phyloP scores from a whole-genome alignment of 2,888 invertebrate genomes.

The Brachyptera risi region DNA sequence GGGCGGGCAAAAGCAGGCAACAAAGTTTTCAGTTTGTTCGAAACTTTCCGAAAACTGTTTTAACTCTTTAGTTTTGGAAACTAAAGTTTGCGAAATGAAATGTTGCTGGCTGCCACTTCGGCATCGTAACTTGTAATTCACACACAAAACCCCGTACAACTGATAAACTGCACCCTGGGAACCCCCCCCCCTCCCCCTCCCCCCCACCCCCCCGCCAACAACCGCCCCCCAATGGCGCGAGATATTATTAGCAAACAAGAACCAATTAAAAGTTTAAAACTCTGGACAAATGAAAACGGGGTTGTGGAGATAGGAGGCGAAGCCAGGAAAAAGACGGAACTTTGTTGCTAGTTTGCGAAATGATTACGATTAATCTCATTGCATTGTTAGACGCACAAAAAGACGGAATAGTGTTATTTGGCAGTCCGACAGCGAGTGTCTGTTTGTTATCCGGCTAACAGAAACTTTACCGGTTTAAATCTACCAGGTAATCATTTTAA shows the following conservation, averaged over 20 bases:
- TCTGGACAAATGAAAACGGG: not conserved
- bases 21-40: conserved; percentile 18
- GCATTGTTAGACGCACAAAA: not conserved
- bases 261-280: conserved; percentile 17
- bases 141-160: conserved; percentile 2
- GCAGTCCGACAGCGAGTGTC: too few species aligned
- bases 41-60: conserved; percentile 26
- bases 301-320: too few species aligned
- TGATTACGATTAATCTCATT: not conserved
- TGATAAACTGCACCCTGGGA: not conserved
- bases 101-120: conserved; percentile 30
- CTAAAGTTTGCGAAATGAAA: conserved; percentile 32
- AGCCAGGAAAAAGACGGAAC: too few species aligned
- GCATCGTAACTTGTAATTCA: conserved; percentile 21
- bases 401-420: too few species aligned
- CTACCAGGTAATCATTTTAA: too few species aligned
- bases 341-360: not conserved
- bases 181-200: not conserved
- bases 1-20: not conserved
- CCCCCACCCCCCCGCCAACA: too few species aligned
- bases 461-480: too few species aligned
- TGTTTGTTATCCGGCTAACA: too few species aligned
- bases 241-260: conserved; percentile 20
- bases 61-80: conserved; percentile 29
- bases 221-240: not conserved